phyloP scores from a whole-genome alignment of 1,140 invertebrate genomes.

The Linepithema humile region DNA sequence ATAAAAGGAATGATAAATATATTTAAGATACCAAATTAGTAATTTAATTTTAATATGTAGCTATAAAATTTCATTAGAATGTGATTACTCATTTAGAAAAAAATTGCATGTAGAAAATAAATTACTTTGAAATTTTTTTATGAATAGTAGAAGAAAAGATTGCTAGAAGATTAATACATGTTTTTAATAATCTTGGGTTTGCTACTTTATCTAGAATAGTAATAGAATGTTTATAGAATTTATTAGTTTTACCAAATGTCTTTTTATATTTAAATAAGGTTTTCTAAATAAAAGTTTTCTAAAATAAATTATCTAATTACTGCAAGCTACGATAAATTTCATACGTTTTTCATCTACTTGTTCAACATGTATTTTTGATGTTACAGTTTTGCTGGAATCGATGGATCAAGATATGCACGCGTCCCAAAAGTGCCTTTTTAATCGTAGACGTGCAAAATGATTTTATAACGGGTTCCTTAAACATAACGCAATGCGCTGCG shows the following conservation, averaged over 20 bases:
- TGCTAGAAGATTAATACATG: background rate
- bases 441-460: constrained; percentile 99
- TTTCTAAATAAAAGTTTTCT: too few species aligned
- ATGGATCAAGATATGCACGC: constrained; percentile 89
- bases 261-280: too few species aligned
- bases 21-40: too few species aligned
- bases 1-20: too few species aligned
- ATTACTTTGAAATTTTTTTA: background rate
- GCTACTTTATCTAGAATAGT: background rate
- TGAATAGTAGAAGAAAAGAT: background rate
- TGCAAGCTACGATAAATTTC: too few species aligned
- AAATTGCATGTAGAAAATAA: background rate
- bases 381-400: constrained; percentile 89
- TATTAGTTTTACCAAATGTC: too few species aligned
- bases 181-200: background rate
- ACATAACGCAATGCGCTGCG: constrained; percentile 96
- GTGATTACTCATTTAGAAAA: too few species aligned
- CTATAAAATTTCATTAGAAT: too few species aligned
- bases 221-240: background rate
- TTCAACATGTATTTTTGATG: background rate
- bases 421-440: constrained; percentile 95
- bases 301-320: too few species aligned
- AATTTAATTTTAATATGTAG: too few species aligned
- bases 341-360: too few species aligned
- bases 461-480: constrained; percentile 97